Conservation (phyloP, 1,140 invertebrate genomes). For the Frieseomelitta varia region DNA sequence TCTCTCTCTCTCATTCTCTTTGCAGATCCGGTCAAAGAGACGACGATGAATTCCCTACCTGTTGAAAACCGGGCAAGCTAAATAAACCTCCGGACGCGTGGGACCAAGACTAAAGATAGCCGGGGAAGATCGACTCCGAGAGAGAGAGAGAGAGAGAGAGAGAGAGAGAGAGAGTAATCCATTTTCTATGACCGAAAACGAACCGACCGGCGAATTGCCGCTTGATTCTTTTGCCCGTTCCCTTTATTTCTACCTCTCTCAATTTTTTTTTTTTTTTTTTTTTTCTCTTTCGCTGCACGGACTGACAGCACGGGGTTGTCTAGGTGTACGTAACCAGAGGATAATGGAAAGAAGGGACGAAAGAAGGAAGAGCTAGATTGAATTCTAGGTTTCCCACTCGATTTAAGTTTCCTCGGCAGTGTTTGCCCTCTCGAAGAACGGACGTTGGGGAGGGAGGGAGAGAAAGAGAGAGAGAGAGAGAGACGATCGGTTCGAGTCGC, state of each 20-base stretch:
- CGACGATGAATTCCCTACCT: conserved; percentile 18
- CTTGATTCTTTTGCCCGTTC: neutral
- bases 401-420: conserved; percentile 37
- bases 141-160: too few relatives aligned
- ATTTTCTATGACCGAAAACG: conserved; percentile 9
- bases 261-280: neutral
- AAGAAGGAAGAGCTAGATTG: conserved; percentile 27
- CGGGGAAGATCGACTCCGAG: too few relatives aligned
- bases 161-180: conserved; percentile 5
- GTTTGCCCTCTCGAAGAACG: conserved; percentile 9
- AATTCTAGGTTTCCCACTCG: conserved; percentile 48
- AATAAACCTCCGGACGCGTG: conserved; percentile 13
- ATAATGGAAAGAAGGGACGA: neutral
- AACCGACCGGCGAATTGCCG: neutral
- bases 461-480: neutral
- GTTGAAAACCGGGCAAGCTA: conserved; percentile 20
- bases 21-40: neutral
- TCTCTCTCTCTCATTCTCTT: too few relatives aligned
- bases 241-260: neutral
- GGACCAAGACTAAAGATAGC: neutral
- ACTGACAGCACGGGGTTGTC: neutral
- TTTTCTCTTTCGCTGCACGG: neutral
- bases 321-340: neutral
- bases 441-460: neutral
- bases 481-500: neutral